Evolutionary conservation across 2,113 vertebrate species (phyloP).

Genomic region (Suncus etruscus): DNA sequence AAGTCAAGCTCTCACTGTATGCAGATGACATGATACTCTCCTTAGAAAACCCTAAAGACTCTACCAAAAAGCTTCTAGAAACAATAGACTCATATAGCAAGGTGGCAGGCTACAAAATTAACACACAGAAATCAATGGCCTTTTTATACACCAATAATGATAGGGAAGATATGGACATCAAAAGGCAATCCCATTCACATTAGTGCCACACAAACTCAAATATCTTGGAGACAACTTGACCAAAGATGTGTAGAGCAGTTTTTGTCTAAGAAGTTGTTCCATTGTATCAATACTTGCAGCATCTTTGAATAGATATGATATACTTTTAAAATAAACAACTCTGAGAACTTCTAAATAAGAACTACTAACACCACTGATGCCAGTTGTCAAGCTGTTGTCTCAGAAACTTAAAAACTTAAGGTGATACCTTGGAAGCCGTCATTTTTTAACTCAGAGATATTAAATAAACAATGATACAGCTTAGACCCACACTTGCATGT

Average conservation of each 20-base stretch:
- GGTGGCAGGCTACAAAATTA: too few relatives aligned
- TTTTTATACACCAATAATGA: too few relatives aligned
- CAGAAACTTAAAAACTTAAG: constrained; percentile 29
- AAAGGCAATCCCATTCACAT: too few relatives aligned
- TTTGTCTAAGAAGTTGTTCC: constrained; percentile 53
- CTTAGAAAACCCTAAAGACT: too few relatives aligned
- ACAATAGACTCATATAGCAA: too few relatives aligned
- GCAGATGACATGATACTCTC: too few relatives aligned
- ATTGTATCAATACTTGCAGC: constrained; percentile 58
- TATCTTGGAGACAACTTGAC: too few relatives aligned
- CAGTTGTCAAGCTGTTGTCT: neutral
- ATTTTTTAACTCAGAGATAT: neutral
- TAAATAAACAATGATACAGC: neutral
- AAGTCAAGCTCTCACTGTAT: too few relatives aligned
- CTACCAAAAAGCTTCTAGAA: too few relatives aligned
- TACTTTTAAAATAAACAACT: constrained; percentile 22
- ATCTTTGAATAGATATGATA: constrained; percentile 4
- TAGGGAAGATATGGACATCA: too few relatives aligned
- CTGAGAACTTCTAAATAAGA: neutral
- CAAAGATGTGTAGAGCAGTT: neutral
- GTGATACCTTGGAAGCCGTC: neutral
- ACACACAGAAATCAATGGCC: too few relatives aligned
- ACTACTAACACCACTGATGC: neutral
- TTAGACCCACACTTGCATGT: neutral
- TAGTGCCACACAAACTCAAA: too few relatives aligned